Conservation (phyloP, 2,113 vertebrate genomes). For the Suncus etruscus region DNA sequence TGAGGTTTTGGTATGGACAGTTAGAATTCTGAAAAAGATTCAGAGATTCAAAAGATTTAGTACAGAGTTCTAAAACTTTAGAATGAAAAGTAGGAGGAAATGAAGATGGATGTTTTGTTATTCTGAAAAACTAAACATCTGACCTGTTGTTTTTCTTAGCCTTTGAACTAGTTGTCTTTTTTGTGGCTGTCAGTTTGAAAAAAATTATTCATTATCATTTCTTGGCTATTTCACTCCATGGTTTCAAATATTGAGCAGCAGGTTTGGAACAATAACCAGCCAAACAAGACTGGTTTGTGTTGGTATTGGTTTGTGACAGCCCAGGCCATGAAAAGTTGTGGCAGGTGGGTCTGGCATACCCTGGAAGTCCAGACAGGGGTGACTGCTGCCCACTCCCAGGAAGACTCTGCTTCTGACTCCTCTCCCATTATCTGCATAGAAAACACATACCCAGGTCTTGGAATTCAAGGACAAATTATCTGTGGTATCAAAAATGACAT, state of each 20-base stretch:
- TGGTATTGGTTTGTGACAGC: background rate
- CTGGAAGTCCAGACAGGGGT: background rate
- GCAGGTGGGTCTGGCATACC: no score
- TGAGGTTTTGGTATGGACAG: background rate
- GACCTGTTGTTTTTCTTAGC: background rate
- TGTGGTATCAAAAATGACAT: conserved; percentile 65
- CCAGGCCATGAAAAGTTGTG: no score
- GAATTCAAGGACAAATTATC: conserved; percentile 54
- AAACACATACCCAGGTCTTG: conserved; percentile 14
- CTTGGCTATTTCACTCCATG: background rate
- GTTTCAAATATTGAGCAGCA: background rate
- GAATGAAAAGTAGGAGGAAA: background rate
- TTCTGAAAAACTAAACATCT: conserved; percentile 48
- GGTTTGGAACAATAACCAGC: background rate
- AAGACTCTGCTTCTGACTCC: background rate
- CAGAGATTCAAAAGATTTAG: no score
- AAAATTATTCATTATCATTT: background rate
- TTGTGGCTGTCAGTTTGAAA: background rate
- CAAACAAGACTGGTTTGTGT: background rate
- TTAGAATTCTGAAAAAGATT: background rate
- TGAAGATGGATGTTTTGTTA: background rate
- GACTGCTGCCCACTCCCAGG: background rate
- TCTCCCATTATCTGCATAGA: background rate
- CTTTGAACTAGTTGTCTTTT: background rate
- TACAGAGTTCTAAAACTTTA: background rate